These are phyloP conservation scores for Danionella dracula DNA, from an alignment of 2,797 vertebrate genomes.

Conservation along the genomic window DNA sequence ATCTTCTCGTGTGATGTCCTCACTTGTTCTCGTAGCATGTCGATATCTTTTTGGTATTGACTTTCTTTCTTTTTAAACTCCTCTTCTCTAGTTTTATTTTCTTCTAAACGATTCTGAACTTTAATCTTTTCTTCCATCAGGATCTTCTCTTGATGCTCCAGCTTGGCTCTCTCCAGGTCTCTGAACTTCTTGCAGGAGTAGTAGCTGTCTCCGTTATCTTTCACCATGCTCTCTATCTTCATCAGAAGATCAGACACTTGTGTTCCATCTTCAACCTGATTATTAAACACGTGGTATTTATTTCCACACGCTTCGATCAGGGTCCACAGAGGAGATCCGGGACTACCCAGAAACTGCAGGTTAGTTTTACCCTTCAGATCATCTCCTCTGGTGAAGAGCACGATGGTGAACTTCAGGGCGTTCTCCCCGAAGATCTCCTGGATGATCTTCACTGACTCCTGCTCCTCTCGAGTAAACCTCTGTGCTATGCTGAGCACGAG, in stretches of 20 bases:
- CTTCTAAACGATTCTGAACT: too few species aligned
- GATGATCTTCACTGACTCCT: neutral
- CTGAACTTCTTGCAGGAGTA: neutral
- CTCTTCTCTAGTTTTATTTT: too few species aligned
- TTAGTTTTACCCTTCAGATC: neutral
- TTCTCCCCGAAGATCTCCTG: conserved; percentile 3
- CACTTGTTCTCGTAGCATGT: too few species aligned
- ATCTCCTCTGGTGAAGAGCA: conserved; percentile 14
- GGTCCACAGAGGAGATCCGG: neutral
- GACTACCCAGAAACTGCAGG: neutral
- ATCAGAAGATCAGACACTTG: neutral
- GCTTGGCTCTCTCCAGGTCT: neutral
- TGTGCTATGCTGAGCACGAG: neutral
- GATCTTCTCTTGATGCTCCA: neutral
- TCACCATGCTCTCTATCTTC: neutral
- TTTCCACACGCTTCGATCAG: neutral
- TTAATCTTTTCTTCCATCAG: too few species aligned
- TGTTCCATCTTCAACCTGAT: neutral
- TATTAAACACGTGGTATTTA: neutral
- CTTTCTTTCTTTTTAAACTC: too few species aligned
- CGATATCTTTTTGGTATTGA: too few species aligned
- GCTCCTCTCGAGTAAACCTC: conserved; percentile 2
- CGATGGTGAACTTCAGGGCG: neutral
- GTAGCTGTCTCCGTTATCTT: neutral
- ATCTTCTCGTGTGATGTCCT: too few species aligned